phyloP scores from a whole-genome alignment of 2,888 invertebrate genomes.

The Autographa pulchrina region DNA sequence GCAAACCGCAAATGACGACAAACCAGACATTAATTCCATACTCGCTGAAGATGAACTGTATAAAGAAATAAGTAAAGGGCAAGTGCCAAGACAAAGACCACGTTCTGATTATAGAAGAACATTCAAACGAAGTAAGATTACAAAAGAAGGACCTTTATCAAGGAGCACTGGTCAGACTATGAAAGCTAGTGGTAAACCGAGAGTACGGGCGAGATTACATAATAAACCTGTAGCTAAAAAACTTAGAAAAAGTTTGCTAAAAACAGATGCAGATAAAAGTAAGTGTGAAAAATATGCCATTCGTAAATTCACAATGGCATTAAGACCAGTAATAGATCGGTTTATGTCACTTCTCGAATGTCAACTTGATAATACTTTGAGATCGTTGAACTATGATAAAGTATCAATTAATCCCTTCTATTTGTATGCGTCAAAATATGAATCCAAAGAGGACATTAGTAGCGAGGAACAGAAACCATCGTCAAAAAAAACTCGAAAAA shows the following conservation, averaged over 20 bases:
- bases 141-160: not conserved
- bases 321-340: constrained; percentile 46
- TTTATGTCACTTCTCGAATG: constrained; percentile 46
- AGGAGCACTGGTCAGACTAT: not conserved
- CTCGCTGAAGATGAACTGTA: constrained; percentile 21
- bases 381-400: constrained; percentile 24
- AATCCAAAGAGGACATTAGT: constrained; percentile 5
- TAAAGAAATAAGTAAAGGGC: constrained; percentile 19
- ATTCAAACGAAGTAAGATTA: constrained; percentile 10
- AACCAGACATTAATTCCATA: constrained; percentile 23
- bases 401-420: constrained; percentile 8
- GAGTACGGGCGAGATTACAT: constrained; percentile 3
- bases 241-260: constrained; percentile 22
- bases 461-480: not conserved
- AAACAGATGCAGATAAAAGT: constrained; percentile 10
- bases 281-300: constrained; percentile 42
- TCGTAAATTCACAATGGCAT: constrained; percentile 32
- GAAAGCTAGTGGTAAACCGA: constrained; percentile 1
- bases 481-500: constrained; percentile 1
- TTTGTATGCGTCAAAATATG: constrained; percentile 15
- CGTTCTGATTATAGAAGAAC: constrained; percentile 14
- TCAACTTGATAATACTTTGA: constrained; percentile 46
- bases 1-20: not conserved
- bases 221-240: constrained; percentile 28
- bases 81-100: constrained; percentile 4